Conservation (phyloP, 2,113 vertebrate species). For the Syngnathus floridae region DNA sequence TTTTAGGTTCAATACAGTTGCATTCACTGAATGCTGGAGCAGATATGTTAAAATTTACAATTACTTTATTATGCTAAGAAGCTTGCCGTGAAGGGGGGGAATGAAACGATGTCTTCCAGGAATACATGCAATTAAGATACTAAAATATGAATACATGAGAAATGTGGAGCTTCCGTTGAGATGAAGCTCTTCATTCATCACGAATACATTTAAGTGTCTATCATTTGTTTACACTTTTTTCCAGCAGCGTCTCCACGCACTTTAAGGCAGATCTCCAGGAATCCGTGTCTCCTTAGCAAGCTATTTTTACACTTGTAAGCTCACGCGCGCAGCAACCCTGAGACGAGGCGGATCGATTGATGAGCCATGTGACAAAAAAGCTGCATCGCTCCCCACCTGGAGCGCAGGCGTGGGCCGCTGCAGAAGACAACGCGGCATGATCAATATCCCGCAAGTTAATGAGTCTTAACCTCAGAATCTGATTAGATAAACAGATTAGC, state of each 20-base stretch:
- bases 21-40: background rate
- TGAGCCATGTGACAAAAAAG: conserved; percentile 41
- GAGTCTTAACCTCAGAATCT: conserved; percentile 56
- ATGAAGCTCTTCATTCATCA: background rate
- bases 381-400: conserved; percentile 52
- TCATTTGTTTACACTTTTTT: background rate
- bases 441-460: conserved; percentile 66
- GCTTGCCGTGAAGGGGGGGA: background rate
- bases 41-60: background rate
- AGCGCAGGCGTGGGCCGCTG: conserved; percentile 34
- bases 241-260: background rate
- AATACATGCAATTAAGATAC: background rate
- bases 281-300: conserved; percentile 20
- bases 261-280: background rate
- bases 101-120: background rate
- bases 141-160: background rate
- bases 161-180: background rate
- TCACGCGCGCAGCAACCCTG: conserved; percentile 19
- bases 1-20: too few relatives aligned
- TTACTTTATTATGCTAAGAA: background rate
- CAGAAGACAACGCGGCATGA: conserved; percentile 43
- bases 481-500: conserved; percentile 66
- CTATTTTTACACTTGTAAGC: conserved; percentile 43
- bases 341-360: conserved; percentile 43
- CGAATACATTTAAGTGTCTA: background rate